Percentiles rank a stretch among this genome's conserved stretches.
Conservation (phyloP, 2,888 invertebrate species). For the Ecdyonurus torrentis region DNA sequence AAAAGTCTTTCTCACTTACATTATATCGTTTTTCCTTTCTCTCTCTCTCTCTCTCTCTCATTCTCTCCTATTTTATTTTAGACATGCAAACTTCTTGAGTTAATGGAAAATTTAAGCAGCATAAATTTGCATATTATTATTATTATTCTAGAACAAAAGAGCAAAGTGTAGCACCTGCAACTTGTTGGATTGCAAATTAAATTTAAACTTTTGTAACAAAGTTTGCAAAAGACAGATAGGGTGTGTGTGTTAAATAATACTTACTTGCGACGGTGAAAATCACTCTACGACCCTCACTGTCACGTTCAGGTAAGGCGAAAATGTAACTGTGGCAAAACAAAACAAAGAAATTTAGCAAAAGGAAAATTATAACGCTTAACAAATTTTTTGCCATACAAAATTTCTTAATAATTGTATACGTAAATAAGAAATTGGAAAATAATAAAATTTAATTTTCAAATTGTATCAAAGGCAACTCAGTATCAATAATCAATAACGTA, state of each 20-base stretch:
- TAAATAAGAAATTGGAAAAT: not conserved
- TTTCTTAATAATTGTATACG: not conserved
- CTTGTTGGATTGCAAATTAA: not conserved
- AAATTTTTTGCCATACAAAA: conserved; percentile 13
- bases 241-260: conserved; percentile 11
- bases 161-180: not conserved
- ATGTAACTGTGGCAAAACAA: conserved; percentile 43
- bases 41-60: not conserved
- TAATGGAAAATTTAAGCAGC: conserved; percentile 1
- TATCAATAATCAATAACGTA: no score
- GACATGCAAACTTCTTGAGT: not conserved
- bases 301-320: conserved; percentile 61
- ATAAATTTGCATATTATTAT: not conserved
- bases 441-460: not conserved
- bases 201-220: not conserved
- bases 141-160: not conserved
- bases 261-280: conserved; percentile 62
- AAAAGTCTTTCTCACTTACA: no score
- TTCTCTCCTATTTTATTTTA: not conserved
- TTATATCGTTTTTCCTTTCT: not conserved
- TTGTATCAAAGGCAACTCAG: no score
- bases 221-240: not conserved
- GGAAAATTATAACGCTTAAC: conserved; percentile 10
- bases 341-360: not conserved
- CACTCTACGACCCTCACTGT: conserved; percentile 53